phyloP scores from a whole-genome alignment of 2,797 vertebrate species.

The Chiloscyllium punctatum region DNA sequence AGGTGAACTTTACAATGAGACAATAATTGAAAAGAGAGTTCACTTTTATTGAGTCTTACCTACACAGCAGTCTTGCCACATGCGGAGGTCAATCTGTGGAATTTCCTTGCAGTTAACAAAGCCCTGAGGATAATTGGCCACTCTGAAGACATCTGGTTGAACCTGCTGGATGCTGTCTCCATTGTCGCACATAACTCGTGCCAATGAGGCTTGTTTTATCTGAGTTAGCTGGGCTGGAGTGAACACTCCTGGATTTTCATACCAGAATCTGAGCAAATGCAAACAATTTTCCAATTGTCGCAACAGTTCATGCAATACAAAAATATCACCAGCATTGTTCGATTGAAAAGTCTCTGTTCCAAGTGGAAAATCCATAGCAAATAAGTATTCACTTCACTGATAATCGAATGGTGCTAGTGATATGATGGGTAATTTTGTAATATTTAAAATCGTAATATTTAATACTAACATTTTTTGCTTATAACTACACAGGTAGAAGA shows the following conservation, averaged over 20 bases:
- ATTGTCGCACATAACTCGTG: slow-evolving; percentile 59
- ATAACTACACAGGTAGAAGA: neutral
- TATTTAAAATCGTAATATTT: neutral
- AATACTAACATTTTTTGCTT: neutral
- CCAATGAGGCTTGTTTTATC: slow-evolving; percentile 52
- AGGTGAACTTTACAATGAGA: neutral
- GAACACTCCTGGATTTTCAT: slow-evolving; percentile 56
- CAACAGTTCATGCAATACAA: neutral
- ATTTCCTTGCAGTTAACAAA: slow-evolving; percentile 52
- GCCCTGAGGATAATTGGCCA: slow-evolving; percentile 52
- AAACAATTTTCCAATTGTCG: neutral
- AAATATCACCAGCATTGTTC: neutral
- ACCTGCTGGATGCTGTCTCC: slow-evolving; percentile 56
- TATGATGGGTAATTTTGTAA: neutral
- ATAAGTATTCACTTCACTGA: neutral
- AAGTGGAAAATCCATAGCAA: neutral
- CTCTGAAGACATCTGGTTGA: slow-evolving; percentile 53
- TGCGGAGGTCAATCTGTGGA: slow-evolving; percentile 48
- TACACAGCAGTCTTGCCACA: slow-evolving; percentile 60
- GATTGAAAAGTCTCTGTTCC: neutral
- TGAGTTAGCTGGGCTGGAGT: slow-evolving; percentile 51
- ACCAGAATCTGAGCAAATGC: slow-evolving; percentile 53
- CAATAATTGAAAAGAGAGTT: neutral
- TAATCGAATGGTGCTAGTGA: neutral
- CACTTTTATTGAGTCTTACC: slow-evolving; percentile 45